Evolutionary conservation across 2,888 invertebrate species (phyloP), one percentile per base, ranked within the genome.

Genomic region (Cerastoderma edule): DNA sequence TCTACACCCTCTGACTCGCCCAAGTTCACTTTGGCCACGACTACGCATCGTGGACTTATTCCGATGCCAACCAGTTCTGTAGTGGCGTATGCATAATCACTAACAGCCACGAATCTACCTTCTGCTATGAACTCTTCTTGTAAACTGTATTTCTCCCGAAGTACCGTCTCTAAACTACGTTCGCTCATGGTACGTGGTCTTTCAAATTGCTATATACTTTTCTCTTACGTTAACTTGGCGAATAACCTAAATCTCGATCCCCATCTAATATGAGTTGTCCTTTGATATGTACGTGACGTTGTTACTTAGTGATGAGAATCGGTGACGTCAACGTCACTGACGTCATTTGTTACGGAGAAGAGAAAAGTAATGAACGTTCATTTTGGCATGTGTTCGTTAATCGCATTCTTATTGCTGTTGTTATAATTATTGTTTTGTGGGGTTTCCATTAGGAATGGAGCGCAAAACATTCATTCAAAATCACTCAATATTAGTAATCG

Each of bases 61-160:
- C 32, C 57, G 19, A 57, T 33, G 19, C 33, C 57, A 10, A 57
- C 57, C 33, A 57, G 6, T 19, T 57, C 57, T 19, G 57, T 28
- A 13, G 22, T 32, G 19, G 19, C 10, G 19, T 22, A n/a, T 32
- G 32, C 33, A 32, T 33, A 32, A 32, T 57, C 32, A n/a, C 57
- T 33, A 8, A 32, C 57, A 6, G 57, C 57, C 2, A 57, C 57
- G 22, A 57, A 57, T 32, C 33, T 28, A 32, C 57, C 33, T 57
- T 57, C 57, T 19, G 22, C 33, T 4, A 32, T 8, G 33, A 57
- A 57, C 57, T 30, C 33, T 33, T 57, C 57, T 16, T 13, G 16
- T 19, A 57, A 3, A 33, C 28, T 32, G 33, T 57, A 57, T 33
- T 57, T 57, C 10, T 57, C 33, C 10, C 33, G 8, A 8, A 57